Evolutionary conservation across 2,888 invertebrate species (phyloP).

Genomic region (Calameuta filiformis): DNA sequence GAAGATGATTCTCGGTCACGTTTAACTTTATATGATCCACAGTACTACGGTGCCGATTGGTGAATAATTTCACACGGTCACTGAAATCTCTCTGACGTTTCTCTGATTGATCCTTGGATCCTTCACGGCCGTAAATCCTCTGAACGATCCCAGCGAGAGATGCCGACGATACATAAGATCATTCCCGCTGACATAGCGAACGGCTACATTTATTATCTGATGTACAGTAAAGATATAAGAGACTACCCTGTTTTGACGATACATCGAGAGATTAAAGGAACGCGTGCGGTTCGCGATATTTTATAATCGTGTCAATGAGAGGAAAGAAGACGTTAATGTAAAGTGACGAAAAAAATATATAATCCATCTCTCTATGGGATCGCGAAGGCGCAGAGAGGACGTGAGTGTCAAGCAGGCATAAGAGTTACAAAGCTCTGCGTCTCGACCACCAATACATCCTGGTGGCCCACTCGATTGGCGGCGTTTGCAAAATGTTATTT

Average conservation of each 20-base stretch:
- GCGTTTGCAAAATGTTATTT: conserved; percentile 46
- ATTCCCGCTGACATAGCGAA: neutral
- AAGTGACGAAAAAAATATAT: neutral
- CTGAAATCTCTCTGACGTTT: neutral
- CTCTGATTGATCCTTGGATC: neutral
- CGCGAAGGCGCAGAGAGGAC: neutral
- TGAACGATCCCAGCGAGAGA: neutral
- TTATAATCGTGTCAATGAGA: neutral
- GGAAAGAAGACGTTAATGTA: neutral
- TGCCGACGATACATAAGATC: neutral
- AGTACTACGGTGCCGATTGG: neutral
- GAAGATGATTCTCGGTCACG: neutral
- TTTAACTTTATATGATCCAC: neutral
- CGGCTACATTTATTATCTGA: neutral
- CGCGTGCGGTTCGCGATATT: neutral
- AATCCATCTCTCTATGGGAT: neutral
- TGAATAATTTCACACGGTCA: neutral
- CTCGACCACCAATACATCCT: conserved; percentile 49
- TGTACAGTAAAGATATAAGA: neutral
- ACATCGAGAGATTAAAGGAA: neutral
- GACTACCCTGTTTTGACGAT: neutral
- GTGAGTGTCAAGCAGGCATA: neutral
- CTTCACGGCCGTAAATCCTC: neutral
- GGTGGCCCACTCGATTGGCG: conserved; percentile 48
- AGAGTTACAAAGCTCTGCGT: conserved; percentile 32